Evolutionary conservation across 2,888 invertebrate genomes (phyloP).

Genomic region (Macaria notata): DNA sequence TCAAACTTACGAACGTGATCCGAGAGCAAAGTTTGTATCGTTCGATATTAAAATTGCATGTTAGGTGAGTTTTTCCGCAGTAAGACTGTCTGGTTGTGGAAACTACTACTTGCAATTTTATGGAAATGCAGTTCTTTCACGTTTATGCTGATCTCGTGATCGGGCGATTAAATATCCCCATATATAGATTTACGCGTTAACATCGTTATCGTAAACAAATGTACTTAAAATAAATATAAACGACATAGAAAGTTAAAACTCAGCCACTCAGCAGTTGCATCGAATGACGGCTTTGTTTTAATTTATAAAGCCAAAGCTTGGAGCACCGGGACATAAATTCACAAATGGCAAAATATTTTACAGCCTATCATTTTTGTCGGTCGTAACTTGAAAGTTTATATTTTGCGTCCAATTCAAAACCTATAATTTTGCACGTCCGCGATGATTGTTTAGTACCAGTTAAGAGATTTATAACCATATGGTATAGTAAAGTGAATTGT

Average conservation of each 20-base stretch:
- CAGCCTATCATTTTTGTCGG: slow-evolving; percentile 43
- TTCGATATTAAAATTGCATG: slow-evolving; percentile 54
- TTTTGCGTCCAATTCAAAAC: slow-evolving; percentile 38
- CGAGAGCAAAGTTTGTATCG: slow-evolving; percentile 55
- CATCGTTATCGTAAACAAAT: no score
- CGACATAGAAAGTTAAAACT: no score
- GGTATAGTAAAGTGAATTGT: slow-evolving; percentile 51
- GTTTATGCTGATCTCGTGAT: no score
- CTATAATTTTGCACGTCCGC: slow-evolving; percentile 48
- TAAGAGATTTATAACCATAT: slow-evolving; percentile 49
- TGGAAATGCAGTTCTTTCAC: no score
- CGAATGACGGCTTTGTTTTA: neutral
- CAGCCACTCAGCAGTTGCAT: no score
- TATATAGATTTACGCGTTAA: no score
- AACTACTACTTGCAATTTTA: neutral
- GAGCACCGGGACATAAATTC: slow-evolving; percentile 34
- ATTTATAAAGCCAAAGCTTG: slow-evolving; percentile 23
- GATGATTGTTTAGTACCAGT: slow-evolving; percentile 55
- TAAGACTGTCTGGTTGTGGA: slow-evolving; percentile 16
- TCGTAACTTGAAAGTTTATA: slow-evolving; percentile 50
- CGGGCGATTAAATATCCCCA: no score
- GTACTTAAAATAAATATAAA: no score
- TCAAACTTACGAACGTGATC: slow-evolving; percentile 68
- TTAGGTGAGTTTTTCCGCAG: slow-evolving; percentile 30
- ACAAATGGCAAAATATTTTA: slow-evolving; percentile 35